Evolutionary conservation across 2,888 invertebrate species (phyloP).

Genomic region (Atrina japonica): DNA sequence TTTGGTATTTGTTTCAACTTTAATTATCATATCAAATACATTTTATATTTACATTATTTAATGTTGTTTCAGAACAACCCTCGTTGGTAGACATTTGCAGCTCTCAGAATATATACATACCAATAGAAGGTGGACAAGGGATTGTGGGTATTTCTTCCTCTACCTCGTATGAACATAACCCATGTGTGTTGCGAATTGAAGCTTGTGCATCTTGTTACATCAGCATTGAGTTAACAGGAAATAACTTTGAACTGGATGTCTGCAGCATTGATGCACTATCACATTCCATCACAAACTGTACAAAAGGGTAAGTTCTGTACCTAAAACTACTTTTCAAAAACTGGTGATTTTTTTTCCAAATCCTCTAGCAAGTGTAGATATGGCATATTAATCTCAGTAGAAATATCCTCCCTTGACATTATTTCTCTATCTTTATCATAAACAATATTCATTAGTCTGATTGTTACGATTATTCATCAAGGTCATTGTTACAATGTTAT

Average conservation of each 20-base stretch:
- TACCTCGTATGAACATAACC: background rate
- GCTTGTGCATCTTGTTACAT: conserved; percentile 15
- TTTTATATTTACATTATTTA: background rate
- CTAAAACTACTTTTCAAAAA: too few species aligned
- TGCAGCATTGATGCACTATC: background rate
- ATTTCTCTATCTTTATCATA: too few species aligned
- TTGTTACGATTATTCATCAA: too few species aligned
- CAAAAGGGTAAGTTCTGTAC: conserved; percentile 8
- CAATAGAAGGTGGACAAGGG: background rate
- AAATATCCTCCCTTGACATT: too few species aligned
- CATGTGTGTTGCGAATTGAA: conserved; percentile 20
- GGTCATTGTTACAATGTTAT: too few species aligned
- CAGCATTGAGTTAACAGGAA: background rate
- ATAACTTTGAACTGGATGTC: background rate
- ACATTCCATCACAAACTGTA: background rate
- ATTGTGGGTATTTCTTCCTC: background rate
- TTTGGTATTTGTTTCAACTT: background rate
- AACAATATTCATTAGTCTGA: too few species aligned
- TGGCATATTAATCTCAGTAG: too few species aligned
- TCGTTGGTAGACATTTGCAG: conserved; percentile 20
- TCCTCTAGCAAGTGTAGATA: too few species aligned
- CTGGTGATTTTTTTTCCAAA: too few species aligned
- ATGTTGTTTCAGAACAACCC: background rate
- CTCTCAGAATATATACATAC: background rate
- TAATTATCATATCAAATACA: background rate